Evolutionary conservation across 2,888 invertebrate genomes (phyloP), one percentile per base, ranked within the genome.

Genomic region (Tridacna crocea): DNA sequence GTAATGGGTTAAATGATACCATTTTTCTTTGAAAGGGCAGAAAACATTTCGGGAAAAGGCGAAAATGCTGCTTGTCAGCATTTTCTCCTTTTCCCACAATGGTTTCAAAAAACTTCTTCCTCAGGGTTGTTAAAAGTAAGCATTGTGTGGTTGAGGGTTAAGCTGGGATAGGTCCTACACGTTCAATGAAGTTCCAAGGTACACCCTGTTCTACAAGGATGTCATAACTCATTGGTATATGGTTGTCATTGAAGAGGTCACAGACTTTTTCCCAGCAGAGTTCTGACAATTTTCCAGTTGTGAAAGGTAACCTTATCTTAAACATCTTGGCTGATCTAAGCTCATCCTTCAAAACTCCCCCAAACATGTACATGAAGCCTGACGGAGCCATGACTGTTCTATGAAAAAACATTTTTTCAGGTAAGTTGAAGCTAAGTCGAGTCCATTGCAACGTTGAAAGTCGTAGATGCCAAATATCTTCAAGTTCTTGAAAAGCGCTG

Each of bases 181-280:
- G 36, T 17, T 75, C 75, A 12, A 75, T 55, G 24, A 55, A 75
- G 26, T 24, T 75, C 75, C 75, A 75, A 4, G 75, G 75, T 0
- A 75, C 65, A 26, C 75, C 75, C 8, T 48, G 6, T 17, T 48
- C 36, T 3, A 48, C 46, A 13, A 75, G 26, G 24, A 17, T 24
- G 0, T 65, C 24, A 24, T 51, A 22, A 24, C 22, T 66, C 26
- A 75, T 26, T 17, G 15, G 22, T 8, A 8, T 36, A 6, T 51
- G 17, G 8, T 55, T 65, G 19, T 19, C 22, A 46, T 63, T 60
- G 17, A 66, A 13, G 48, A 75, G 26, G 13, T 66, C 55, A 75
- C 75, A 75, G 24, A 98, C 91, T 1, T 97, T 97, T 91, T 98
- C 97, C 97, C 98, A 98, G 94, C 97, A 97, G 75, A 98, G 97